These are phyloP conservation scores for Halichoerus grypus DNA, from an alignment of 2,113 vertebrate genomes.

Conservation along the genomic window DNA sequence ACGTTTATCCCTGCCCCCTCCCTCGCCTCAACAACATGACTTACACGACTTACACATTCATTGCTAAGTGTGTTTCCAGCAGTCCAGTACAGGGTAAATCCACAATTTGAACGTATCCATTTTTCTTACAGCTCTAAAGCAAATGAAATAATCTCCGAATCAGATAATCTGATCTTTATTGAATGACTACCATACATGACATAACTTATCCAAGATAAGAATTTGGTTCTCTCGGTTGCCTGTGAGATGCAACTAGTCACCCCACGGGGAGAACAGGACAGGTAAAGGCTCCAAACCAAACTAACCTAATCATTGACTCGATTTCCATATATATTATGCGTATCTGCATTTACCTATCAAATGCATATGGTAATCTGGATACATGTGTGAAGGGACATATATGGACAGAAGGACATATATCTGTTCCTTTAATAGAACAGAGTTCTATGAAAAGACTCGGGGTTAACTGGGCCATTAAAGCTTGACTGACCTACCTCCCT, in stretches of 20 bases:
- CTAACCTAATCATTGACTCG: not conserved
- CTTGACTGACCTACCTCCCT: not conserved
- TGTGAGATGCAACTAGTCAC: not conserved
- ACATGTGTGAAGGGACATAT: not conserved
- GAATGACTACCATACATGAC: not conserved
- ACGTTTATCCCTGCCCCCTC: not conserved
- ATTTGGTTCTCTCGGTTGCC: too few relatives aligned
- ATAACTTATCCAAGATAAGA: not conserved
- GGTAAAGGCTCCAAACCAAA: not conserved
- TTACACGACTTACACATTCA: not conserved
- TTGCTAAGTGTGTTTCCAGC: not conserved
- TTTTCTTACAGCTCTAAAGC: slow-evolving; percentile 2
- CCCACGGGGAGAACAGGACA: not conserved
- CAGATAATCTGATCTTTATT: not conserved
- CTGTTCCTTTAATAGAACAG: not conserved
- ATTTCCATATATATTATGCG: not conserved
- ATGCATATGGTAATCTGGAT: not conserved
- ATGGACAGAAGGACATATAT: not conserved
- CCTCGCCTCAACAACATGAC: too few relatives aligned
- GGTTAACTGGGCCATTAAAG: not conserved
- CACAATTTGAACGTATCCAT: not conserved
- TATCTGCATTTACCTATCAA: not conserved
- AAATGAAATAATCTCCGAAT: not conserved
- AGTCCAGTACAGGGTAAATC: not conserved
- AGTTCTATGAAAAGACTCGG: not conserved